Evolutionary conservation across 2,113 vertebrate genomes (phyloP), one percentile per base, ranked within the genome.

Genomic region (Athene cunicularia): DNA sequence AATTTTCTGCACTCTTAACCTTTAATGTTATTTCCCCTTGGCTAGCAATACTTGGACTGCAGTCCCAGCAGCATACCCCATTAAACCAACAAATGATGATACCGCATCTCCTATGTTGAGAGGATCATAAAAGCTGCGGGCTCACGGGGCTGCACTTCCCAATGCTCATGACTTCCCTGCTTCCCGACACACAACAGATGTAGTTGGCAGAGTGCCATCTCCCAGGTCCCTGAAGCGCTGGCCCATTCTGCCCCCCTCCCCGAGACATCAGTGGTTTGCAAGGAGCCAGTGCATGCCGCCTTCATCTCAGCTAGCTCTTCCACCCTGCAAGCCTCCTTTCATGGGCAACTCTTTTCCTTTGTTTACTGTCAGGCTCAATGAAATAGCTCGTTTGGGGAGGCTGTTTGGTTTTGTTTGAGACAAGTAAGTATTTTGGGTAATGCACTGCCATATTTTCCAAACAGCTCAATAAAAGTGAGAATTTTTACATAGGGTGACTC

Each of bases 221-320:
- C 73, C 41, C 1, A 0, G 41, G 28, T 15, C 47, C 56, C 71
- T n/a, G 41, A 1, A 3, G 47, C 1, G 0, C 64, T 4, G 3
- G 27, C 45, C 33, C 1, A 1, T 67, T 43, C 73, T 60, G n/a
- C 9, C n/a, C 33, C 14, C 0, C 9, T 88, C 58, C 37, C 53
- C 0, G 2, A 35, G 79, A 72, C 22, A 59, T 8, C 39, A 43
- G 45, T 0, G 0, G 14, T 52, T 33, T 4, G 1, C n/a, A 55
- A 71, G 60, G 77, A 85, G 56, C 15, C 19, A 6, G 56, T 5
- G 7, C 12, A 39, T 37, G 58, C 23, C 76, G 20, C 73, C 67
- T 77, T 39, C 55, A 32, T 26, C 52, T 63, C 64, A 39, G 88
- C 47, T 26, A 81, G 62, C 26, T 82, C 35, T 70, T 49, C 33